phyloP scores from a whole-genome alignment of 2,888 invertebrate species.

The Allygus modestus region DNA sequence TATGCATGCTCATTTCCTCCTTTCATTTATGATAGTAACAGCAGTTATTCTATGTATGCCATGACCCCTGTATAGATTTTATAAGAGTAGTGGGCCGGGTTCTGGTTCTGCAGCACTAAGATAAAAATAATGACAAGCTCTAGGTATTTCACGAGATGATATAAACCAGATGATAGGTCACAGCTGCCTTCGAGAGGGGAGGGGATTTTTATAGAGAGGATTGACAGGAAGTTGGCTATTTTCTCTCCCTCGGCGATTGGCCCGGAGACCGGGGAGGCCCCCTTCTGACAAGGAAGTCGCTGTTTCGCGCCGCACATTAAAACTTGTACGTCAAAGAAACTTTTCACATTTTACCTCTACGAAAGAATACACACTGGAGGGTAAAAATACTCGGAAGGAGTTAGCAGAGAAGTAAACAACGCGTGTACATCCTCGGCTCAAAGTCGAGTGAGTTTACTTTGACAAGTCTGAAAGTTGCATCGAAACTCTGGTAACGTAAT shows the following conservation, averaged over 20 bases:
- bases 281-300: not conserved
- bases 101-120: not conserved
- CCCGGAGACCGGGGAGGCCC: too few species aligned
- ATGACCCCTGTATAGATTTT: too few species aligned
- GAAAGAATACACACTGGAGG: not conserved
- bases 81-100: too few species aligned
- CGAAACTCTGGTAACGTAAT: not conserved
- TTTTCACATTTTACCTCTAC: too few species aligned
- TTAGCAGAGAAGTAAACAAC: not conserved
- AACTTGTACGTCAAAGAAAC: not conserved
- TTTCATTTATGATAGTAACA: too few species aligned
- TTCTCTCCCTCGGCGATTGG: conserved; percentile 26
- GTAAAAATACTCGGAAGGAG: not conserved
- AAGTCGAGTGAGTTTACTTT: conserved; percentile 1
- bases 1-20: too few species aligned
- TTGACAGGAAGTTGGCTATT: conserved; percentile 52
- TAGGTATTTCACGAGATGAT: not conserved
- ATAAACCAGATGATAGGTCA: not conserved
- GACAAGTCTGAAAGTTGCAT: not conserved
- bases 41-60: too few species aligned
- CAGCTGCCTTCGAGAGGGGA: not conserved
- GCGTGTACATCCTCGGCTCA: not conserved
- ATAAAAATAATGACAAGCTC: not conserved
- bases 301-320: not conserved
- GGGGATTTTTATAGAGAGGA: conserved; percentile 46